A percentile compares a stretch with the other conserved stretches of the same genome.
Conservation (phyloP, 2,888 invertebrate species). For the Drosophila lacicola region DNA sequence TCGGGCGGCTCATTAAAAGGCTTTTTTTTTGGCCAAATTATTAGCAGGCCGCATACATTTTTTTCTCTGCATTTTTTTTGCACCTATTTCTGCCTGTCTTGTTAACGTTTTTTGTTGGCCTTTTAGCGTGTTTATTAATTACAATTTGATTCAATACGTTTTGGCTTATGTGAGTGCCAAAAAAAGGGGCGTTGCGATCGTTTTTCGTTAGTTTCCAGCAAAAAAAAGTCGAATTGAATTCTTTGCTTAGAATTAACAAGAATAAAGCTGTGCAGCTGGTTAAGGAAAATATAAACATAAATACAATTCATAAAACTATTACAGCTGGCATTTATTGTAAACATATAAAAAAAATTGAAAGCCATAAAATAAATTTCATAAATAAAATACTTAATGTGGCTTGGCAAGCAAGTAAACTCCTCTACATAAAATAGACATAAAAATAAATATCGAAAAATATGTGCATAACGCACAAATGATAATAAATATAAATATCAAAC, state of each 20-base stretch:
- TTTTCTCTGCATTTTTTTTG: constrained; percentile 13
- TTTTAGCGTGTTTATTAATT: constrained; percentile 50
- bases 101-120: constrained; percentile 26
- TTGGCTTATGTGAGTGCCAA: constrained; percentile 21
- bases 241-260: constrained; percentile 1
- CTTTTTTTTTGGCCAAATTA: constrained; percentile 52
- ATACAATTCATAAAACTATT: constrained; percentile 17
- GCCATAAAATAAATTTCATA: constrained; percentile 21
- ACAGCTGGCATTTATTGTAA: constrained; percentile 22
- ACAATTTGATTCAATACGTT: constrained; percentile 41
- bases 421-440: constrained; percentile 35
- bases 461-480: constrained; percentile 40
- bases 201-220: constrained; percentile 6
- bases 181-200: constrained; percentile 23
- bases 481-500: constrained; percentile 24
- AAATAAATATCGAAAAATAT: constrained; percentile 38
- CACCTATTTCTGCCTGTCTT: constrained; percentile 22
- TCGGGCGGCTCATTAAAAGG: constrained; percentile 61
- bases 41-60: constrained; percentile 39
- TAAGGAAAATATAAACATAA: constrained; percentile 16
- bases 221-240: constrained; percentile 2
- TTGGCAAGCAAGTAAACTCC: constrained; percentile 3
- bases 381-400: constrained; percentile 31
- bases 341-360: background rate
- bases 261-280: background rate